Evolutionary conservation across 92 coral and sea anemone species (phyloP), one percentile per base, ranked within the genome.

Genomic region (Actinernus sp.): DNA sequence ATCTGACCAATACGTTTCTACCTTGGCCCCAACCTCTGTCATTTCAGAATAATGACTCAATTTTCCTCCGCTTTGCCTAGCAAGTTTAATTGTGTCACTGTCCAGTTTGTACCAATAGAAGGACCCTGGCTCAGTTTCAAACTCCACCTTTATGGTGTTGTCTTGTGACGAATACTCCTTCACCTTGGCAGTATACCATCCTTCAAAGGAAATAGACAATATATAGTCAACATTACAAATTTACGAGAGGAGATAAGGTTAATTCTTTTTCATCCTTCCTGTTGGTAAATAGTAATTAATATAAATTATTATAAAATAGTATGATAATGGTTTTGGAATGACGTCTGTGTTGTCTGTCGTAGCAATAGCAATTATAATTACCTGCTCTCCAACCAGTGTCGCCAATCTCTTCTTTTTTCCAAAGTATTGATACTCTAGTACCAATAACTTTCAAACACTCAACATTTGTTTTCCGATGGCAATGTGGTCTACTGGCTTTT

Each of bases 361-460:
- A n/a, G n/a, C n/a, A n/a, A n/a, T n/a, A n/a, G n/a, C n/a, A n/a
- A n/a, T n/a, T n/a, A n/a, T n/a, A n/a, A n/a, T n/a, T n/a, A n/a
- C n/a, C n/a, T 13, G 49, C 49, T 17, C 22, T 64, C 72, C 72
- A 64, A 10, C 72, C 72, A 9, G 72, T 29, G 17, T 32, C 18
- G 3, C 46, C 72, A 18, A 64, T 46, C 20, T 64, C 59, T 34
- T 64, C 31, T 32, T 64, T 47, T 31, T 64, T 39, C 72, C 67
- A 64, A 29, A 48, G 13, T 34, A 64, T 34, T 11, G 21, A 26
- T 24, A 48, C 59, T 23, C 48, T 64, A 8, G 72, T 9, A 31
- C 72, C 72, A 47, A 64, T 33, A 11, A 2, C 46, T 50, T n/a
- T 64, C 10, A 47, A 46, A 18, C 7, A 2, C 2, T 32, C 30